Percentiles rank a stretch among this genome's conserved stretches.
Evolutionary conservation across 2,797 vertebrate species (phyloP).

Genomic region (Fistularia commersonii): DNA sequence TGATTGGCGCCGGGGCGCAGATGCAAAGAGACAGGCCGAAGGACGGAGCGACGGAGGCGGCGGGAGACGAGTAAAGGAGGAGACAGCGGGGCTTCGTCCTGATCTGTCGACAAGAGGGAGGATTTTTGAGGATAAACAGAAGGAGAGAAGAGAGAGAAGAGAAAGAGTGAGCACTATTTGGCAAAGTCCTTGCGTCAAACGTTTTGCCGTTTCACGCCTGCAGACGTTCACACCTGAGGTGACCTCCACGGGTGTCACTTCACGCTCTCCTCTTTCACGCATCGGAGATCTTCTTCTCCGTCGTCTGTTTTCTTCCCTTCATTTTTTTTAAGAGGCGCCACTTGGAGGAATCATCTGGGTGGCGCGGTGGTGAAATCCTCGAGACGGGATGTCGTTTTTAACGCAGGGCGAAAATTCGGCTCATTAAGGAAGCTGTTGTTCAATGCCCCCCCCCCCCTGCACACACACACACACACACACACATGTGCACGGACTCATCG

Average conservation of each 20-base stretch:
- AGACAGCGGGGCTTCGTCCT: conserved; percentile 59
- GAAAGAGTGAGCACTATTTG: conserved; percentile 18
- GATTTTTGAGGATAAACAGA: conserved; percentile 65
- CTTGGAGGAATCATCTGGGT: no score
- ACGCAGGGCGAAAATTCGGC: background rate
- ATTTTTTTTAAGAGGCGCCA: no score
- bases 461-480: no score
- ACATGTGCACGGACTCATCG: no score
- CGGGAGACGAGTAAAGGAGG: conserved; percentile 54
- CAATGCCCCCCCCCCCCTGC: no score
- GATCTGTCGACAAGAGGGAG: conserved; percentile 61
- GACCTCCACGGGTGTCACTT: conserved; percentile 24
- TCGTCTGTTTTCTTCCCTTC: no score
- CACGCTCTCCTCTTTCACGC: conserved; percentile 3
- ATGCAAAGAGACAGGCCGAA: conserved; percentile 64
- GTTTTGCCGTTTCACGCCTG: conserved; percentile 38
- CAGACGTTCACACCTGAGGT: conserved; percentile 34
- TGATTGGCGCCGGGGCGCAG: conserved; percentile 41
- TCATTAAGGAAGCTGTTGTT: no score
- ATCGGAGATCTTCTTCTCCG: no score
- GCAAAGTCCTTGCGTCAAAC: conserved; percentile 22
- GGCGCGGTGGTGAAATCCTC: no score
- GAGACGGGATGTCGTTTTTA: background rate
- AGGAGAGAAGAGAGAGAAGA: conserved; percentile 25
- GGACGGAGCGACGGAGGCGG: conserved; percentile 56